Evolutionary conservation across 2,113 vertebrate species (phyloP), one percentile per base, ranked within the genome.

Genomic region (Uria aalge): DNA sequence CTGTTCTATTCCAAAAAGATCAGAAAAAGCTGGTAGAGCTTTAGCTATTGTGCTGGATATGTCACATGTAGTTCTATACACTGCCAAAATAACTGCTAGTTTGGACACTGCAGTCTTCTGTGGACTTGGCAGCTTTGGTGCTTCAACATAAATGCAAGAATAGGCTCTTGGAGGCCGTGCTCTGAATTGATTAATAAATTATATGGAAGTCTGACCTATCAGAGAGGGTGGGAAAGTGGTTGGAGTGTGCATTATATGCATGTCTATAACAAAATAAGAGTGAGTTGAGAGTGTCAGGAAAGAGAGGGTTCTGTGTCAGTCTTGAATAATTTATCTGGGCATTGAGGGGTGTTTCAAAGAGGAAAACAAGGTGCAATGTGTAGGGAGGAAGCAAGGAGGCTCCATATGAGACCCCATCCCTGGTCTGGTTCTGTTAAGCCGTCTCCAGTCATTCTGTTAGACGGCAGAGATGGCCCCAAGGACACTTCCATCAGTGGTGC

Each of bases 341-440:
- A 3, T 3, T 68, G 43, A 2, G 32, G 8, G 8, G 3, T 38
- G 15, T 85, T 85, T 47, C 55, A 41, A 45, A 56, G 66, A 34
- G 15, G 23, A 52, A 57, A 74, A 0, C 17, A 9, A 62, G 41
- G n/a, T 74, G 47, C 6, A 15, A 5, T 7, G 19, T 22, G 38
- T 18, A n/a, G n/a, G 43, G 36, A 34, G 20, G 56, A 16, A 26
- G 60, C 10, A n/a, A 11, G 32, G 7, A 64, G 12, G 24, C 10
- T 63, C 40, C 9, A 0, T 5, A 5, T 0, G 5, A 36, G 34
- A 20, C 32, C 52, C 56, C 5, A 2, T 24, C 8, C 32, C 41
- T 71, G 21, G 12, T 14, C 27, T 68, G 62, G 52, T 7, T 74
- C 26, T 63, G 29, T 45, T 12, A 41, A 62, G 45, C 2, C 18